These are phyloP conservation scores for Manacus vitellinus DNA, from an alignment of 2,113 vertebrate species.

Conservation along the genomic window DNA sequence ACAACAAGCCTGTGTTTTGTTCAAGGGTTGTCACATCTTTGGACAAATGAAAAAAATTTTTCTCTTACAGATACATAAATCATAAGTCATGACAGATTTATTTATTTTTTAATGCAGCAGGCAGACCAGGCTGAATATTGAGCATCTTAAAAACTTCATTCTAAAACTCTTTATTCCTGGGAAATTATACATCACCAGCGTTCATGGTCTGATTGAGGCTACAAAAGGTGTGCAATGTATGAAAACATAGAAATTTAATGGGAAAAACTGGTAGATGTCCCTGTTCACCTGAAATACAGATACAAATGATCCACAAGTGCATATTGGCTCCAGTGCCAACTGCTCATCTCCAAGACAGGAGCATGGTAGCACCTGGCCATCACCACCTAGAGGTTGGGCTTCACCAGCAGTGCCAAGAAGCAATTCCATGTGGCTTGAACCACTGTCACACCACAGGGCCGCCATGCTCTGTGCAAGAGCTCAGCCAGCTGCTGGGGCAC, in stretches of 20 bases:
- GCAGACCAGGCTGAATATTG: background rate
- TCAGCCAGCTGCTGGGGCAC: background rate
- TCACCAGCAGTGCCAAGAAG: background rate
- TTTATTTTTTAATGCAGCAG: background rate
- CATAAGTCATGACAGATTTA: background rate
- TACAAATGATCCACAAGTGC: background rate
- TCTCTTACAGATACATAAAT: background rate
- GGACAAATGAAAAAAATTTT: background rate
- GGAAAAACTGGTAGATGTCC: background rate
- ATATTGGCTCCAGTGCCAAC: background rate
- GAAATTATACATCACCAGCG: accelerated
- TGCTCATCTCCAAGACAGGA: background rate
- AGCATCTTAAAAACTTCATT: background rate
- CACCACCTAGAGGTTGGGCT: background rate
- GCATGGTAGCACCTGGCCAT: background rate
- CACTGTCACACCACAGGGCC: background rate
- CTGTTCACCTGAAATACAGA: background rate
- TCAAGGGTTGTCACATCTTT: background rate
- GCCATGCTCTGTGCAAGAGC: background rate
- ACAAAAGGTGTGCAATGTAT: background rate
- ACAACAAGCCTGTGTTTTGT: background rate
- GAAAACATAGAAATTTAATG: background rate
- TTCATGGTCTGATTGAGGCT: background rate
- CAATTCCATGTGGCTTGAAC: background rate
- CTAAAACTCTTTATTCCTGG: background rate